Evolutionary conservation across 2,113 vertebrate genomes (phyloP).

Genomic region (Chitala chitala): DNA sequence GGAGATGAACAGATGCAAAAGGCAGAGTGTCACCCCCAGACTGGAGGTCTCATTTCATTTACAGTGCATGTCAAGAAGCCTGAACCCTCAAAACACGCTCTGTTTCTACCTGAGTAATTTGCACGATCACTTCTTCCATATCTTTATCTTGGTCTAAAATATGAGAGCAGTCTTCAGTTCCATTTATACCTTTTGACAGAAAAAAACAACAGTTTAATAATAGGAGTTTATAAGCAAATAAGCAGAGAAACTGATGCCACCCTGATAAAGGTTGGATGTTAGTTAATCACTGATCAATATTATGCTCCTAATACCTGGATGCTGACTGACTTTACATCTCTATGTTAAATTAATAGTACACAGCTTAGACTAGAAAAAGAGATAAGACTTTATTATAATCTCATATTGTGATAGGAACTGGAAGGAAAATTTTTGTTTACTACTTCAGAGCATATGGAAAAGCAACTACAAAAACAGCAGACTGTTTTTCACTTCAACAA

Average conservation of each 20-base stretch:
- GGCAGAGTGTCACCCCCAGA: no score
- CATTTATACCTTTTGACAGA: not conserved
- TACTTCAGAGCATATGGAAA: not conserved
- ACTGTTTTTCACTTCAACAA: not conserved
- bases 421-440: not conserved
- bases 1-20: no score
- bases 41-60: not conserved
- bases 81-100: not conserved
- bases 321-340: not conserved
- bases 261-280: no score
- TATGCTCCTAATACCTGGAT: not conserved
- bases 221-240: no score
- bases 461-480: not conserved
- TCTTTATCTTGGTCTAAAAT: slow-evolving; percentile 42
- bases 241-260: no score
- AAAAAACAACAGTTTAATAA: no score
- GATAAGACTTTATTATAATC: not conserved
- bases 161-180: not conserved
- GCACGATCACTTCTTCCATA: slow-evolving; percentile 45
- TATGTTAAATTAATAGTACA: no score
- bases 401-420: not conserved
- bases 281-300: not conserved
- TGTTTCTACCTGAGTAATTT: slow-evolving; percentile 52
- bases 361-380: not conserved
- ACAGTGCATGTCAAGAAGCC: not conserved